These are phyloP conservation scores for Tangara arthus DNA, from an alignment of 2,797 vertebrate genomes.

Conservation along the genomic window DNA sequence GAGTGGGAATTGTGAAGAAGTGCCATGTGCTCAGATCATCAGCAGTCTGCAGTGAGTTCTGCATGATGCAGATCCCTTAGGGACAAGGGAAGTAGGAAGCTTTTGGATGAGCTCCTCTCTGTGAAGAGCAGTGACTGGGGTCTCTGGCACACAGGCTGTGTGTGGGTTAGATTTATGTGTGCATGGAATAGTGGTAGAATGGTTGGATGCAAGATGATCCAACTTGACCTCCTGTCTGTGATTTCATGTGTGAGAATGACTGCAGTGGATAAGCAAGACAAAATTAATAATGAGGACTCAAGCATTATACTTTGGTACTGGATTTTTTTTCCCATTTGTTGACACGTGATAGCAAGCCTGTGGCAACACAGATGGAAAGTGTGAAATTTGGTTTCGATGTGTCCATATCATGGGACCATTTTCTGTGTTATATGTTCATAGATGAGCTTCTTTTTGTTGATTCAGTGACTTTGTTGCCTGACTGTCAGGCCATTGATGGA, in stretches of 20 bases:
- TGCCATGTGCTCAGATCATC: background rate
- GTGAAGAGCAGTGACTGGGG: background rate
- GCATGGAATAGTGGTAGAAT: background rate
- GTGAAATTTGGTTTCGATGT: background rate
- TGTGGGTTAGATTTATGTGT: accelerated
- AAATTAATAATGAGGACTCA: background rate
- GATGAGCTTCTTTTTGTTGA: background rate
- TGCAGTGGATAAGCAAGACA: background rate
- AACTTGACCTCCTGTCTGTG: background rate
- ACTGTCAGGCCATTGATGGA: background rate
- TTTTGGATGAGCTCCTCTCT: background rate
- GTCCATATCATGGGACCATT: background rate
- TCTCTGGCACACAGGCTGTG: background rate
- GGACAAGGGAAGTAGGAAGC: background rate
- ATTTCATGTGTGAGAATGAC: background rate
- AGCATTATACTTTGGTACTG: background rate
- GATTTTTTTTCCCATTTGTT: background rate
- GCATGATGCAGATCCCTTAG: background rate
- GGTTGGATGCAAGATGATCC: background rate
- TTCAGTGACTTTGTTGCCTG: background rate
- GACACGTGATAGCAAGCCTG: background rate
- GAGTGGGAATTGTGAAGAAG: background rate
- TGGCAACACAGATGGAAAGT: background rate
- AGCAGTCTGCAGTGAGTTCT: background rate
- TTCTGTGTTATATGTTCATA: background rate